Base-by-base conservation (phyloP, 2,888 invertebrate genomes). In the Amiota minor region DNA sequence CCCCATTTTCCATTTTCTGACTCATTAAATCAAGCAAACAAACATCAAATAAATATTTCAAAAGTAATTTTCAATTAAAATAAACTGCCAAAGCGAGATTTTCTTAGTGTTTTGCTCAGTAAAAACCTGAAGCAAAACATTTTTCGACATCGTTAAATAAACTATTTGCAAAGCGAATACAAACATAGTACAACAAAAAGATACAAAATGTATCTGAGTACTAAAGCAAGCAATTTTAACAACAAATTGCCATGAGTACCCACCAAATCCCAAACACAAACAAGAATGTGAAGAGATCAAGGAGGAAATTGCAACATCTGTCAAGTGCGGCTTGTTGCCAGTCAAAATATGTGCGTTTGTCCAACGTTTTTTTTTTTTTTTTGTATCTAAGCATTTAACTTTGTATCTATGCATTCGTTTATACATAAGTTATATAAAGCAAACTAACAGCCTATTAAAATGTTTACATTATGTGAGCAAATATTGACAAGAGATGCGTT, bases 371-470 rank as follows among this genome's bases (percentile, higher is more conserved):
- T 16, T 70, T 59, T 70, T 59, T n/a, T 46, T n/a, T 45, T n/a
- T 16, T 70, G 70, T 70, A 70, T n/a, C 47, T 70, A 23, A n/a
- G 45, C 46, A 71, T 45, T 18, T 47, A 10, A 61, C 12, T 61
- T 45, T 72, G 55, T 72, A 72, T 72, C 72, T 71, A 65, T 65
- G 20, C 45, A 20, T 65, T 67, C 35, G 35, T 35, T 49, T 50
- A 23, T 73, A 77, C 76, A 64, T 73, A 73, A 12, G 23, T 69
- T 69, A 73, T 75, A 35, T 35, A 35, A 35, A 71, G 72, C 70
- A 76, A 84, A 85, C 85, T 83, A 84, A 80, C 81, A 78, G 81
- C 76, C 86, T 85, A 86, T 85, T 86, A 86, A 87, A 85, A 71
- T 86, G 86, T 86, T 86, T 86, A 80, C 87, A 83, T 80, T 85